Evolutionary conservation across 2,797 vertebrate species (phyloP), one percentile per base, ranked within the genome.

Genomic region (Hephaestus fuliginosus): DNA sequence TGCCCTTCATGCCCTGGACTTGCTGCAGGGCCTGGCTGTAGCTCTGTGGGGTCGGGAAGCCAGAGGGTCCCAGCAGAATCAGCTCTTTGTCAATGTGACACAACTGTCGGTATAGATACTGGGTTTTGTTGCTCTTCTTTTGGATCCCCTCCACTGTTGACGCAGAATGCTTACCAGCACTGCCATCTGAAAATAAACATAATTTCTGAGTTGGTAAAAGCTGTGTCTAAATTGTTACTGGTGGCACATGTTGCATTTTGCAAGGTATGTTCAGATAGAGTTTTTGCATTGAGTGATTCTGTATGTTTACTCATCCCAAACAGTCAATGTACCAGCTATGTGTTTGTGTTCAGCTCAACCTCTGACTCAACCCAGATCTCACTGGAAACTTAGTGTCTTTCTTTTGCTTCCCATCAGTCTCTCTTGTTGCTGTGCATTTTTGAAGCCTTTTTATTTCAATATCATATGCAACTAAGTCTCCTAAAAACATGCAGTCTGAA

Each of bases 51-150:
- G 83, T 78, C 4, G 93, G 92, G 86, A 96, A 97, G 70, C 90
- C 82, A 0, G 86, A 89, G 2, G 96, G 82, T 3, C 92, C 96
- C 73, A 97, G 83, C 56, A 96, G 84, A 61, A 80, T 88, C 75
- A 98, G 84, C 72, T 95, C 91, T 73, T 88, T 91, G 77, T 98
- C 96, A 51, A 98, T 71, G 0, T 90, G 95, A 77, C 96, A 96
- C 44, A 99, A 93, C 79, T 98, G 97, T 53, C 76, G 61, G 91
- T 96, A 95, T 57, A 99, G 93, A 89, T 96, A 96, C 46, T 78
- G 92, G 51, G 75, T 92, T 83, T 95, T 96, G 74, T 89, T 84
- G 0, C 70, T 92, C 67, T 92, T 84, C 82, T 78, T 94, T 15
- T 92, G 88, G 76, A 41, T 81, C 3, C 85, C 92, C 49, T 87